Evolutionary conservation across 1,140 invertebrate genomes (phyloP).

Genomic region (Drosophila teissieri): DNA sequence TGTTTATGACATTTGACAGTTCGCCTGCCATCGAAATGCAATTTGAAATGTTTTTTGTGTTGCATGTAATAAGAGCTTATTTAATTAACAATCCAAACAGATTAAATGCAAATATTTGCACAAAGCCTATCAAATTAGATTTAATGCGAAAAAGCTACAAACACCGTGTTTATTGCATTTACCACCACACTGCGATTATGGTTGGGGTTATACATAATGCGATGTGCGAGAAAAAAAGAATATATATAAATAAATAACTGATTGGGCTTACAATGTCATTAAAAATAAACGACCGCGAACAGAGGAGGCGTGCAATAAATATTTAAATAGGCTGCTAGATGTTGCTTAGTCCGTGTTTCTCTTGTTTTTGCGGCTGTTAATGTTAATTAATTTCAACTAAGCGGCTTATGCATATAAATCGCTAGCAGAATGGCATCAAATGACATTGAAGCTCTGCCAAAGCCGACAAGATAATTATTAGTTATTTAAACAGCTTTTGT

Average conservation of each 20-base stretch:
- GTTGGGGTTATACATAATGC: background rate
- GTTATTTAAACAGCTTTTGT: constrained; percentile 80
- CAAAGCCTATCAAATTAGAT: constrained; percentile 36
- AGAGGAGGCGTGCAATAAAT: constrained; percentile 56
- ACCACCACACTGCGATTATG: constrained; percentile 19
- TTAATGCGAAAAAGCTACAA: background rate
- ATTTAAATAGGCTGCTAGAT: constrained; percentile 54
- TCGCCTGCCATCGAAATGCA: constrained; percentile 29
- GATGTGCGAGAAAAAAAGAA: constrained; percentile 23
- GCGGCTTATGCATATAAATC: constrained; percentile 77
- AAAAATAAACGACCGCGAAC: constrained; percentile 60
- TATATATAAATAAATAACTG: constrained; percentile 55
- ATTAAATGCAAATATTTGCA: constrained; percentile 40
- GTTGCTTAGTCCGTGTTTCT: constrained; percentile 27
- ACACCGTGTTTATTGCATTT: constrained; percentile 17
- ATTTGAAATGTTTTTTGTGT: constrained; percentile 23
- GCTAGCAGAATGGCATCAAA: constrained; percentile 27
- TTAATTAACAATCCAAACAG: constrained; percentile 53
- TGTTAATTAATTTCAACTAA: constrained; percentile 81
- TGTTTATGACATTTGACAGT: constrained; percentile 30
- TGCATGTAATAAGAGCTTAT: constrained; percentile 37
- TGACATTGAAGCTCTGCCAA: constrained; percentile 58
- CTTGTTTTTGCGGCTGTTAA: constrained; percentile 59
- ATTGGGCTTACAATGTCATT: constrained; percentile 78
- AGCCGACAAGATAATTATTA: constrained; percentile 79